Conservation (phyloP, 2,888 invertebrate species). For the Archips xylosteana region DNA sequence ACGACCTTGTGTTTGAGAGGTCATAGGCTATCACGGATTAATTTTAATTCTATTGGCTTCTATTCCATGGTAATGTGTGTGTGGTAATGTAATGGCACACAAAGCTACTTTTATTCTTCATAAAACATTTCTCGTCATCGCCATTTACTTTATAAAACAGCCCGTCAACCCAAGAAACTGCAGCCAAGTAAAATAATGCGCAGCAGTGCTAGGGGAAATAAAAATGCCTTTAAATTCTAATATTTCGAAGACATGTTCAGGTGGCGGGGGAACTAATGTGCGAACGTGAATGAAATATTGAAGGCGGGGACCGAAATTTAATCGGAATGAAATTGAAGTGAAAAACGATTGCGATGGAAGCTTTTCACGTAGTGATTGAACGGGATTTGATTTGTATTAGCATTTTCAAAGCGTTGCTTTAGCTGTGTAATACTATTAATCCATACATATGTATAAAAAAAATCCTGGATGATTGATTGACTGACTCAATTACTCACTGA, state of each 20-base stretch:
- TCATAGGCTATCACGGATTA: no score
- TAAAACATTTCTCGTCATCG: background rate
- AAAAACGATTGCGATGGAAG: conserved; percentile 23
- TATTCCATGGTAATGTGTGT: no score
- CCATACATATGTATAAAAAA: no score
- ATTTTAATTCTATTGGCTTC: no score
- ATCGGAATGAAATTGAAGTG: conserved; percentile 28
- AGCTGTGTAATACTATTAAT: no score
- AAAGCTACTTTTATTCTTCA: no score
- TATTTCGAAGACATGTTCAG: conserved; percentile 40
- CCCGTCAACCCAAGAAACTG: conserved; percentile 2
- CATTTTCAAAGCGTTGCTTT: background rate
- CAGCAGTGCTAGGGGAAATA: conserved; percentile 28
- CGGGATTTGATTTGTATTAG: background rate
- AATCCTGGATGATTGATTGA: no score
- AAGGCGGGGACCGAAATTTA: conserved; percentile 22
- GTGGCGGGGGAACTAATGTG: conserved; percentile 37
- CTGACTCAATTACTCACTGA: no score
- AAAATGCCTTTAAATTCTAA: conserved; percentile 41
- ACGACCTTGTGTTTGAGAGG: no score
- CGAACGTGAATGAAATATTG: conserved; percentile 36
- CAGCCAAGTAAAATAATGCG: conserved; percentile 27
- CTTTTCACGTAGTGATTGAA: conserved; percentile 3
- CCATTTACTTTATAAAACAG: background rate
- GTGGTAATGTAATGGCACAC: no score